Base-by-base conservation (phyloP, 2,888 invertebrate species). In the Polyommatus iphigenia region DNA sequence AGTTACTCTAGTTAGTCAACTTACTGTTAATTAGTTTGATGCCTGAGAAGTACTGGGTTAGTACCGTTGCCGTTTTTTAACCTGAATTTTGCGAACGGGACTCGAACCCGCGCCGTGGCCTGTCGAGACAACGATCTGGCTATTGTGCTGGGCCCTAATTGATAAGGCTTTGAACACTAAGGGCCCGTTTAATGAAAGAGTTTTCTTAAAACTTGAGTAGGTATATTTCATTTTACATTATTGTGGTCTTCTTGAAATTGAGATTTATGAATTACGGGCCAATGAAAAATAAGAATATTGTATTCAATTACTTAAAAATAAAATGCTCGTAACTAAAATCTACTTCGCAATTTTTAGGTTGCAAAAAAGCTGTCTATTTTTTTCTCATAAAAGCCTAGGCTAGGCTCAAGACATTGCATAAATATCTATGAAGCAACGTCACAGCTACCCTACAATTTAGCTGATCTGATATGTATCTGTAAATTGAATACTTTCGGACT, bases 41-140 rank as follows among this genome's bases (percentile, higher is more conserved):
- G 24, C 32, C 73, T 50, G 54, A 50, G 75, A 75, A 54, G 18
- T 75, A 29, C 29, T 18, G 24, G 75, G 32, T 29, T 67, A 54
- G 50, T 50, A 15, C 75, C 75, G 75, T 75, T 72, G 78, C 79
- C 77, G 80, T 81, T 89, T 87, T 88, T 92, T 91, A 92, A 88
- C 90, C 89, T 89, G 88, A 85, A 88, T 92, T 91, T 90, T 83
- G 87, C 84, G 87, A 90, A 89, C 90, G 90, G 90, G 91, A 91
- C 88, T 87, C 89, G 87, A 90, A 91, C 89, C 86, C 81, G 82
- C 82, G 88, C 86, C 90, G 90, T 90, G 90, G 86, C 85, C 79
- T 83, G 83, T 82, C 82, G 82, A 81, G 91, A 92, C 91, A 92
- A 92, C 85, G 89, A 92, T 92, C 92, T 91, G 84, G 83, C 90